Evolutionary conservation across 1,140 invertebrate species (phyloP), one percentile per base, ranked within the genome.

Genomic region (Oedothorax gibbosus): DNA sequence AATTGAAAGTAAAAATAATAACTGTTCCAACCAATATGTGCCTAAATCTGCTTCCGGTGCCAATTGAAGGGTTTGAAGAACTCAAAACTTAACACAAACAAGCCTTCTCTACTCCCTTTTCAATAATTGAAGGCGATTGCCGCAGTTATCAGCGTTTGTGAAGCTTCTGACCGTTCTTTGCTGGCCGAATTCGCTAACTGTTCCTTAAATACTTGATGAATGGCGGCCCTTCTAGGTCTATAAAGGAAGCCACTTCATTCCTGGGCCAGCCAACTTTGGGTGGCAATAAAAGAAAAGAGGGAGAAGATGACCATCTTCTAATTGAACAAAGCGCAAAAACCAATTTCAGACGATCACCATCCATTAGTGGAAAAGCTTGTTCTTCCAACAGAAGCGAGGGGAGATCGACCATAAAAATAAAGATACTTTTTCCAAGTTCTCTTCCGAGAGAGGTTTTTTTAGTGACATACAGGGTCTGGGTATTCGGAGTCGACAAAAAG

Each of bases 181-280:
- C 18, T 68, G 57, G 69, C 79, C 57, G 79, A 81, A 81, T 71
- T 62, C 79, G 79, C 69, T 81, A 81, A 81, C 79, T 81, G 80
- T 75, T 75, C 69, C 80, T 83, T 83, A 83, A 83, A 83, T 83
- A 83, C 69, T 83, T 83, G 80, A 83, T 83, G 80, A 83, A 83
- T 83, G 80, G 69, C 60, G 69, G 51, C 62, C 60, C 54, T 15
- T 50, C 60, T 71, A 62, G 53, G 35, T 14, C 68, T 62, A 60
- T 81, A 72, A 69, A 81, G 68, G 56, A 20, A 78, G 53, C 21
- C 56, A 71, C 54, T 81, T 72, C 66, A 72, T 81, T 81, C 35
- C 51, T 71, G 72, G 60, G 68, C 56, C 53, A 53, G 53, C 21
- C 51, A 54, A 35, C 57, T 71, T 21, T 12, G n/a, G 15, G 12